Conservation (phyloP, 2,113 vertebrate genomes). For the Prunella fulvescens region DNA sequence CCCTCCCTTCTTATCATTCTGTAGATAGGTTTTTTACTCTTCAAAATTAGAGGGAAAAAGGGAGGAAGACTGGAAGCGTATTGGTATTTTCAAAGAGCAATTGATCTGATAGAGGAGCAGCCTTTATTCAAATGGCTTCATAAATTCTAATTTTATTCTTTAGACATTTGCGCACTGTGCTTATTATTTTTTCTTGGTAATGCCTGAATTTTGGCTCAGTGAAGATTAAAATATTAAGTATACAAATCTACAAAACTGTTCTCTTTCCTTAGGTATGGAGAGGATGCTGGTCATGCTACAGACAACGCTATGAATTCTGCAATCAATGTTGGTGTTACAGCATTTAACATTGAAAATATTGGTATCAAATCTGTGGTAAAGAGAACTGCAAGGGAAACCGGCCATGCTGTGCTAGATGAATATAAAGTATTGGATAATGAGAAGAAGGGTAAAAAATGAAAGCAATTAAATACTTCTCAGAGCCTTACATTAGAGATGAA, state of each 20-base stretch:
- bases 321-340: constrained; percentile 90
- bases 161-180: not conserved
- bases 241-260: not conserved
- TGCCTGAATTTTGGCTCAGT: not conserved
- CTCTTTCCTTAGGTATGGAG: constrained; percentile 84
- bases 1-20: not conserved
- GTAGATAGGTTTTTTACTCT: not conserved
- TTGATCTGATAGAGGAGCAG: not conserved
- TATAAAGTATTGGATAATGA: constrained; percentile 80
- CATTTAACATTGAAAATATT: constrained; percentile 93
- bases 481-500: constrained; percentile 53
- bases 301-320: constrained; percentile 91
- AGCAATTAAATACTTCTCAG: not conserved
- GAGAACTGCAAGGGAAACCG: constrained; percentile 89
- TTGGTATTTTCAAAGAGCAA: not conserved
- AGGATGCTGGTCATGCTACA: constrained; percentile 88
- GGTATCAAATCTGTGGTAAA: constrained; percentile 95
- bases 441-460: constrained; percentile 56
- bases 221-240: not conserved
- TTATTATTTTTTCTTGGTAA: not conserved
- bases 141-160: not conserved
- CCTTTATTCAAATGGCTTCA: not conserved
- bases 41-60: not conserved
- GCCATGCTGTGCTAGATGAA: constrained; percentile 87
- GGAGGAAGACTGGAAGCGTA: not conserved